phyloP scores from a whole-genome alignment of 2,113 vertebrate genomes.

The Erythrocebus patas region DNA sequence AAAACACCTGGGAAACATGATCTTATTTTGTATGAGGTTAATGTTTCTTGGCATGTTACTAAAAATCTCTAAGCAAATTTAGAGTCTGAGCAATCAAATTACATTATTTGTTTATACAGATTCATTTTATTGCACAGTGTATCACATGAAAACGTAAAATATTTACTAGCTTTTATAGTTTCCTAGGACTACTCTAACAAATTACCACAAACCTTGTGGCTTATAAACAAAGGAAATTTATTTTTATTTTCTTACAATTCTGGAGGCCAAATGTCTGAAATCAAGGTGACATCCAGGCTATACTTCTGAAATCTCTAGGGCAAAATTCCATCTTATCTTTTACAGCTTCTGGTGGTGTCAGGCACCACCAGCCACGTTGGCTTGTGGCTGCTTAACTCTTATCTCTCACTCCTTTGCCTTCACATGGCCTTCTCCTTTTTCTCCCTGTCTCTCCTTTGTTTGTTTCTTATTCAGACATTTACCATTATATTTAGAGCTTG shows the following conservation, averaged over 20 bases:
- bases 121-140: not conserved
- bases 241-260: not conserved
- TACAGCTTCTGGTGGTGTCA: not conserved
- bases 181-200: not conserved
- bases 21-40: not conserved
- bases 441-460: not conserved
- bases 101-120: not conserved
- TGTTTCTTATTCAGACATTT: not conserved
- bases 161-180: not conserved
- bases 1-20: not conserved
- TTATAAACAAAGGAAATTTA: not conserved
- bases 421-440: not conserved
- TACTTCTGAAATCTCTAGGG: not conserved
- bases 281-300: not conserved
- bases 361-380: not conserved
- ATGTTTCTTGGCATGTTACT: not conserved
- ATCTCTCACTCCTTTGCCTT: not conserved
- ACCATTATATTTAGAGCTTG: not conserved
- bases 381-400: not conserved
- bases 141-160: not conserved
- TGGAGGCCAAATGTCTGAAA: not conserved
- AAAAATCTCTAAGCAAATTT: not conserved
- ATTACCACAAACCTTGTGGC: not conserved
- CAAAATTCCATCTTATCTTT: not conserved
- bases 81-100: not conserved